Evolutionary conservation across 1,140 invertebrate species (phyloP).

Genomic region (Bombus waltoni): DNA sequence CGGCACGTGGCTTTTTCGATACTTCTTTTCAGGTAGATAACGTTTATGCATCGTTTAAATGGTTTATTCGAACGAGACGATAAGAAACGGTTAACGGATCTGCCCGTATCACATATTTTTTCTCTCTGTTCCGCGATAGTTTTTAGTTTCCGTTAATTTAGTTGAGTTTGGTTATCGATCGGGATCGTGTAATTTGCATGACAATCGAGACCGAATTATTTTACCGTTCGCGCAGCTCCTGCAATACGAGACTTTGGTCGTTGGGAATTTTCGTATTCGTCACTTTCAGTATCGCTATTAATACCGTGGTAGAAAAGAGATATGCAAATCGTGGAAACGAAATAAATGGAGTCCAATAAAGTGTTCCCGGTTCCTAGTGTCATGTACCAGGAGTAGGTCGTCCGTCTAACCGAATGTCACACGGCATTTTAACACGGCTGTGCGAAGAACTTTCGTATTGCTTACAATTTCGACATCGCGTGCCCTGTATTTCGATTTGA

Average conservation of each 20-base stretch:
- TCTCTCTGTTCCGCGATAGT: background rate
- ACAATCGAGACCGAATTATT: background rate
- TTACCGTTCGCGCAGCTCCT: background rate
- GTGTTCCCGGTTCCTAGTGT: background rate
- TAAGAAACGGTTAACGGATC: background rate
- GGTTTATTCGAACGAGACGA: background rate
- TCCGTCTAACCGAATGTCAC: background rate
- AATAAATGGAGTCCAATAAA: constrained; percentile 1
- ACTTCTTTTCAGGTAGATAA: background rate
- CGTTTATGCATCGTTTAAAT: background rate
- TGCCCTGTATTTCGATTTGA: background rate
- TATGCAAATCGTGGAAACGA: constrained; percentile 2
- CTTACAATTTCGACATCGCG: background rate
- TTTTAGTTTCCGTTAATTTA: background rate
- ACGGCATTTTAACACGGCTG: background rate
- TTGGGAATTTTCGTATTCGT: background rate
- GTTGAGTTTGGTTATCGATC: background rate
- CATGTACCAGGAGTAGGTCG: background rate
- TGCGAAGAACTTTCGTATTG: background rate
- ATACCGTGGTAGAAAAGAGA: background rate
- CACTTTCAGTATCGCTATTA: background rate
- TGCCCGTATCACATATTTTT: background rate
- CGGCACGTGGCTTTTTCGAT: too few species aligned
- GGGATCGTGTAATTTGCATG: background rate
- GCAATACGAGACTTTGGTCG: background rate